Conservation (phyloP, 2,888 invertebrate genomes). For the Choristoneura rosaceana region DNA sequence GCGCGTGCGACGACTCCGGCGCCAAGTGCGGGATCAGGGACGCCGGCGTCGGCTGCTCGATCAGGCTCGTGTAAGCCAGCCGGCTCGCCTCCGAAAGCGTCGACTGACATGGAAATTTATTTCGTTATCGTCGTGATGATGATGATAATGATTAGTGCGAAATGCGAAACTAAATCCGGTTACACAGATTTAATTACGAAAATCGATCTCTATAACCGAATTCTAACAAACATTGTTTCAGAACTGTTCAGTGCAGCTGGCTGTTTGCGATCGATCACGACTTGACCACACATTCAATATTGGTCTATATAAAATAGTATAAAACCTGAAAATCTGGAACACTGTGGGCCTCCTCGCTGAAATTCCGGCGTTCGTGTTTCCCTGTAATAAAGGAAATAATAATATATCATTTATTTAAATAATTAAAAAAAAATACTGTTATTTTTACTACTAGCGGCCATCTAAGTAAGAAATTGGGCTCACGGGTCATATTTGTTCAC, state of each 20-base stretch:
- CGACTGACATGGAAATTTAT: slow-evolving; percentile 83
- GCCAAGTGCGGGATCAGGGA: slow-evolving; percentile 59
- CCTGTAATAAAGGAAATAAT: slow-evolving; percentile 63
- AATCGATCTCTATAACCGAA: no score
- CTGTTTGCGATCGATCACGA: neutral
- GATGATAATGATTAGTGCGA: neutral
- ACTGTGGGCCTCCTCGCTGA: slow-evolving; percentile 94
- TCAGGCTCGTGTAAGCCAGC: slow-evolving; percentile 96
- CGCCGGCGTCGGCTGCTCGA: slow-evolving; percentile 88
- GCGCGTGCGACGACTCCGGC: slow-evolving; percentile 50
- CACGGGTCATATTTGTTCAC: no score
- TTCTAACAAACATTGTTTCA: no score
- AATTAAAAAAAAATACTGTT: neutral
- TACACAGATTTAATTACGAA: neutral
- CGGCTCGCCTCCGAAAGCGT: slow-evolving; percentile 95
- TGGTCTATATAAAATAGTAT: neutral
- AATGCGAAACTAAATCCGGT: no score
- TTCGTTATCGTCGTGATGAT: neutral
- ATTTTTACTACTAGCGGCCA: neutral
- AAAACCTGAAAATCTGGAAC: slow-evolving; percentile 95
- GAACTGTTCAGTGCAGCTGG: neutral
- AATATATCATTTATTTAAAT: neutral
- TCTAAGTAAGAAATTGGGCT: no score
- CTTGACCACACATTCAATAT: neutral
- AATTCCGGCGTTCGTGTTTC: slow-evolving; percentile 92